Evolutionary conservation across 2,888 invertebrate species (phyloP), one percentile per base, ranked within the genome.

Genomic region (Itoplectis maculator): DNA sequence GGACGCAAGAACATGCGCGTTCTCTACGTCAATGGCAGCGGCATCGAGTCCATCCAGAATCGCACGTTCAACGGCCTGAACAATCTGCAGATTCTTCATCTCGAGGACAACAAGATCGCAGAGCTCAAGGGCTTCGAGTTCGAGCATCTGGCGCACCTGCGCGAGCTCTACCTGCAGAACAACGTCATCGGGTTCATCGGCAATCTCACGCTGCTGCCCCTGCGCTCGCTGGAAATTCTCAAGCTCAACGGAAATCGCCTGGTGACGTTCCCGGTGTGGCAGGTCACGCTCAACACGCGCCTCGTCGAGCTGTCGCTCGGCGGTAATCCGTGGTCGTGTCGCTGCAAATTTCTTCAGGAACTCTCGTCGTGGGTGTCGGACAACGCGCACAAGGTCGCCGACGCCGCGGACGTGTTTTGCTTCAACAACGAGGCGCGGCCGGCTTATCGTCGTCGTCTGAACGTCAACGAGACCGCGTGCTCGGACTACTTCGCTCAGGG

Each of bases 291-390:
- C 37, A 96, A 96, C 91, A 94, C 95, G 18, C 95, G 95, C 86
- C 94, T 97, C 86, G 95, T 95, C 88, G 96, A 97, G 81, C 93
- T 98, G 86, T 96, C 96, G 9, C 94, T 98, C 77, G 96, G 97
- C 13, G 95, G 96, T 88, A 98, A 98, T 93, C 95, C 96, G 83
- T 98, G 98, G 98, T 96, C 97, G 54, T 98, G 98, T 91, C 96
- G 97, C 88, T 98, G 98, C 93, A 96, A 97, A 91, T 98, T 97
- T 93, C 94, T 98, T 88, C 96, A 97, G 92, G 96, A 96, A 89
- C 94, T 97, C 87, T 96, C 97, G 81, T 95, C 96, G 86, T 98
- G 97, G 95, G 95, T 97, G 83, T 95, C 96, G 45, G 97, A 97
- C 91, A 97, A 97, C 92, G 95, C 96, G 82, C 95, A 96, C 92